Percentiles rank a stretch among this genome's conserved stretches.
These are phyloP conservation scores for Limnothrissa miodon DNA, from an alignment of 2,113 vertebrate species.

Conservation along the genomic window DNA sequence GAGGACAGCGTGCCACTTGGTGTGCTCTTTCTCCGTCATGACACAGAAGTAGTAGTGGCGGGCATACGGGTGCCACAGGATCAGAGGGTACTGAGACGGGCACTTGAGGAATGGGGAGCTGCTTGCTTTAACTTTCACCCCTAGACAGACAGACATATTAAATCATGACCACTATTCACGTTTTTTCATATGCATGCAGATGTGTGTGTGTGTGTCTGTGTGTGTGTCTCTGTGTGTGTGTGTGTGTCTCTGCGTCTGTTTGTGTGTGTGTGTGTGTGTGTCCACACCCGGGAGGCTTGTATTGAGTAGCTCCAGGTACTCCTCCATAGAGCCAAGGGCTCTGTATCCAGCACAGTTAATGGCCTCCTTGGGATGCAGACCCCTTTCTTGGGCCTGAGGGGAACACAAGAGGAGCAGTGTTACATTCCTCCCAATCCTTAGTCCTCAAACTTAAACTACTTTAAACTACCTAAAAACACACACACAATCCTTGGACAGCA, in stretches of 20 bases:
- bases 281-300: conserved; percentile 82
- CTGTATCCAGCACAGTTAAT: conserved; percentile 91
- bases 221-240: background rate
- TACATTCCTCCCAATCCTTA: conserved; percentile 3
- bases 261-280: background rate
- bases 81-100: conserved; percentile 81
- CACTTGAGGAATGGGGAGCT: conserved; percentile 79
- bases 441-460: background rate
- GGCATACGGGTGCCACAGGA: conserved; percentile 91
- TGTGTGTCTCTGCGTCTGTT: background rate
- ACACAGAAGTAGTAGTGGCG: conserved; percentile 90
- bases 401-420: conserved; percentile 10
- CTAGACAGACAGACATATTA: conserved; percentile 53
- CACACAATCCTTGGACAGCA: background rate
- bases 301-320: conserved; percentile 85
- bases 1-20: conserved; percentile 88
- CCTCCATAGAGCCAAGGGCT: conserved; percentile 84
- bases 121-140: conserved; percentile 72
- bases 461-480: background rate
- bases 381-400: conserved; percentile 80
- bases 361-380: conserved; percentile 74
- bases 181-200: background rate
- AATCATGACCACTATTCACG: background rate
- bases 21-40: conserved; percentile 88
- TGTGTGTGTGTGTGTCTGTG: background rate